phyloP scores from a whole-genome alignment of 2,888 invertebrate species.

The Creontiades dilutus region DNA sequence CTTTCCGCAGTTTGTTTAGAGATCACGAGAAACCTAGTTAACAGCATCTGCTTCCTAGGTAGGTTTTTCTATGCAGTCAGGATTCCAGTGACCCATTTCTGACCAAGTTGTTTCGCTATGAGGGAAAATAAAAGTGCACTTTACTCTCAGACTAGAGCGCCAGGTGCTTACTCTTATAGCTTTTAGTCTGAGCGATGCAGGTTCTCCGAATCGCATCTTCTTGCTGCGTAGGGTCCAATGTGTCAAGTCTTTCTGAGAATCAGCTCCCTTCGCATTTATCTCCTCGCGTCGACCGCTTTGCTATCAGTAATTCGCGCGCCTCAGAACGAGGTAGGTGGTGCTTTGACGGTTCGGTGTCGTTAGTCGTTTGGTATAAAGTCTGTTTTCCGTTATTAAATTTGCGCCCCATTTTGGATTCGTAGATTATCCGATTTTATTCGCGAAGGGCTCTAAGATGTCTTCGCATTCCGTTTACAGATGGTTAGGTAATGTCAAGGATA shows the following conservation, averaged over 20 bases:
- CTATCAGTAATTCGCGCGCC: conserved; percentile 21
- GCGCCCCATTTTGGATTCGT: no score
- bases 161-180: conserved; percentile 31
- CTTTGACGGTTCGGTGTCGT: neutral
- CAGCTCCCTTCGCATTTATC: conserved; percentile 37
- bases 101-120: conserved; percentile 18
- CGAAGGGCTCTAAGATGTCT: no score
- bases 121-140: neutral
- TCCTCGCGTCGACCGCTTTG: neutral
- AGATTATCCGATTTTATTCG: no score
- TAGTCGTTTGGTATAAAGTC: neutral
- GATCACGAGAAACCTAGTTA: neutral
- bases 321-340: neutral
- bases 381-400: no score
- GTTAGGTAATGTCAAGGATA: neutral
- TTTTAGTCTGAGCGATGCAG: conserved; percentile 31
- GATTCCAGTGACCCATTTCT: conserved; percentile 39
- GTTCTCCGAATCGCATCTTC: conserved; percentile 46
- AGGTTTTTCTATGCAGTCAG: neutral
- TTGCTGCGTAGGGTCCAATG: conserved; percentile 51
- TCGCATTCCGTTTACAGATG: conserved; percentile 11
- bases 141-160: neutral
- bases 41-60: neutral
- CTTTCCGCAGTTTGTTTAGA: neutral
- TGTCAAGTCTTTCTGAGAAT: conserved; percentile 41